These are phyloP conservation scores for Centrocercus urophasianus DNA, from an alignment of 2,113 vertebrate species.

Conservation along the genomic window DNA sequence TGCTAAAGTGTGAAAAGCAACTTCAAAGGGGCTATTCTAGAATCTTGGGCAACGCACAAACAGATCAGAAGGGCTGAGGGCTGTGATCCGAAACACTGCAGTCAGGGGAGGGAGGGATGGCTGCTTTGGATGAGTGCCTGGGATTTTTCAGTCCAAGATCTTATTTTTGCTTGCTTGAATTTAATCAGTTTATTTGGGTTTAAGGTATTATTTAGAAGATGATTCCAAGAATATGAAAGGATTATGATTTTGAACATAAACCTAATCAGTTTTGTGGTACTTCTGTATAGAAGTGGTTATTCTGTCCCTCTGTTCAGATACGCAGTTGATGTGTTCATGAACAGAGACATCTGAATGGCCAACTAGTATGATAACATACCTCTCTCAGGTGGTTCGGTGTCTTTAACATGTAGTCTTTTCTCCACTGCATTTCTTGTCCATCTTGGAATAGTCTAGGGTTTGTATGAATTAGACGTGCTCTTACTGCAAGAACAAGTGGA, in stretches of 20 bases:
- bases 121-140: not conserved
- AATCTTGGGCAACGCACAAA: not conserved
- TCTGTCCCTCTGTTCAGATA: not conserved
- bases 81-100: rapidly evolving
- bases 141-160: not conserved
- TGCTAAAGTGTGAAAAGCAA: not conserved
- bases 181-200: not conserved
- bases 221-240: not conserved
- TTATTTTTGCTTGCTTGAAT: not conserved
- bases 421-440: not conserved
- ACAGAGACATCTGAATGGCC: not conserved
- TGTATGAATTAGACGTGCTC: not conserved
- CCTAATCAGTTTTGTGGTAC: not conserved
- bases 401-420: not conserved
- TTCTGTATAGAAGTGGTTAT: not conserved
- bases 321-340: rapidly evolving
- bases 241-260: not conserved
- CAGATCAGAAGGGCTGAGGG: not conserved
- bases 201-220: not conserved
- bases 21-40: not conserved
- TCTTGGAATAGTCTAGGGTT: not conserved
- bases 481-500: not conserved
- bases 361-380: rapidly evolving
- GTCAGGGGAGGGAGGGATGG: not conserved
- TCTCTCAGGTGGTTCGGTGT: not conserved